Conservation (phyloP, 2,113 vertebrate species). For the Oxygymnocypris stewartii region DNA sequence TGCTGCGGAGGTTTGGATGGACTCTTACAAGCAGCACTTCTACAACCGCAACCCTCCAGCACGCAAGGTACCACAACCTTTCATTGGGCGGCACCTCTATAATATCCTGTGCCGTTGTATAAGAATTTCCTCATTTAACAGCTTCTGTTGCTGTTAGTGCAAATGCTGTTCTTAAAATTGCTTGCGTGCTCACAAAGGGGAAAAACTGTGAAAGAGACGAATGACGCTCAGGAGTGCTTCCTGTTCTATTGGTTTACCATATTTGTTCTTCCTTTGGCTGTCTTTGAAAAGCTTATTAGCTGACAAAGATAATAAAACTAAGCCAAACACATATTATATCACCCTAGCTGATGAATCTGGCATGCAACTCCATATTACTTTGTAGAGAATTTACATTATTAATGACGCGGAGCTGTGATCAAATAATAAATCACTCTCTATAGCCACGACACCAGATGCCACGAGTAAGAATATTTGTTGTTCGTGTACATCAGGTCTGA, state of each 20-base stretch:
- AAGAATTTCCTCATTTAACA: neutral
- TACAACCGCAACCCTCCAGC: conserved; percentile 97
- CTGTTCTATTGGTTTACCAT: conserved; percentile 1
- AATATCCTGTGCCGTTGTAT: neutral
- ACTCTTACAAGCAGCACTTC: conserved; percentile 92
- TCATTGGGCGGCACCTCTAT: neutral
- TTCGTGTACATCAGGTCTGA: neutral
- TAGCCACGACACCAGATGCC: conserved; percentile 39
- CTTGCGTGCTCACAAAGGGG: neutral
- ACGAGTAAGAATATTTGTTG: conserved; percentile 5
- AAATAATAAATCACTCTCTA: conserved; percentile 66
- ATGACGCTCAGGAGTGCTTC: neutral
- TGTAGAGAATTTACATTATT: conserved; percentile 68
- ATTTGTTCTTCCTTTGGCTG: neutral
- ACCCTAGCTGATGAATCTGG: conserved; percentile 66
- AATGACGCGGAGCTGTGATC: conserved; percentile 72
- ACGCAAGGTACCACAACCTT: conserved; percentile 73
- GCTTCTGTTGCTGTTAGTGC: neutral
- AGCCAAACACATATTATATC: conserved; percentile 35
- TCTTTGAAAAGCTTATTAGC: neutral
- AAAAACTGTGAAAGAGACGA: conserved; percentile 6
- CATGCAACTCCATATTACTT: conserved; percentile 67
- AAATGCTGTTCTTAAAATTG: neutral
- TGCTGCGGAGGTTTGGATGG: conserved; percentile 99
- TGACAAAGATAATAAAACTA: conserved; percentile 35